These are phyloP conservation scores for Hemistola chrysoprasaria DNA, from an alignment of 2,888 invertebrate species.

Conservation along the genomic window DNA sequence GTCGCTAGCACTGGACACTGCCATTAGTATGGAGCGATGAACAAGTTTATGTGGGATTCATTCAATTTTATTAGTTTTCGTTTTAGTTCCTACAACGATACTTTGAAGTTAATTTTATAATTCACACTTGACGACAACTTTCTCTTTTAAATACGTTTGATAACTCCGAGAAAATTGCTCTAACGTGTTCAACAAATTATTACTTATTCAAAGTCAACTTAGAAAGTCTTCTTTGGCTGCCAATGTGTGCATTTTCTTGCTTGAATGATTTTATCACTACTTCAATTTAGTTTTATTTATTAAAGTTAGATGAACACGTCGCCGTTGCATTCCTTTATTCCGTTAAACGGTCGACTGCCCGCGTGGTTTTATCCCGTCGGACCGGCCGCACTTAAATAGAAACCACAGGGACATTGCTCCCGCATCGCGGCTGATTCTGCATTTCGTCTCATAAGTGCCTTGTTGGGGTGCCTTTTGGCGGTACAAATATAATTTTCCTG, in stretches of 20 bases:
- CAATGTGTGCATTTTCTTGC: conserved; percentile 14
- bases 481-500: conserved; percentile 28
- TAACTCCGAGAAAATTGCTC: conserved; percentile 31
- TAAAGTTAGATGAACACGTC: conserved; percentile 41
- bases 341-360: conserved; percentile 69
- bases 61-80: conserved; percentile 2
- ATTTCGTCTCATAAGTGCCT: conserved; percentile 63
- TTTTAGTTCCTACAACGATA: background rate
- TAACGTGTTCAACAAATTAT: conserved; percentile 20
- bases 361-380: conserved; percentile 70
- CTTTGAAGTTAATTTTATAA: background rate
- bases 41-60: conserved; percentile 2
- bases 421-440: conserved; percentile 67
- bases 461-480: conserved; percentile 57
- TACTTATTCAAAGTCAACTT: conserved; percentile 30
- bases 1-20: conserved; percentile 9
- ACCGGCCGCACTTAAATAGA: conserved; percentile 81
- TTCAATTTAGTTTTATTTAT: conserved; percentile 1
- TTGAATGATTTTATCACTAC: conserved; percentile 8
- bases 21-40: conserved; percentile 7
- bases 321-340: conserved; percentile 68
- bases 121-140: no score
- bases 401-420: conserved; percentile 81
- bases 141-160: conserved; percentile 26
- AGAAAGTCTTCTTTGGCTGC: conserved; percentile 33